Conservation (phyloP, 2,888 invertebrate species). For the Eupithecia pulchellata region DNA sequence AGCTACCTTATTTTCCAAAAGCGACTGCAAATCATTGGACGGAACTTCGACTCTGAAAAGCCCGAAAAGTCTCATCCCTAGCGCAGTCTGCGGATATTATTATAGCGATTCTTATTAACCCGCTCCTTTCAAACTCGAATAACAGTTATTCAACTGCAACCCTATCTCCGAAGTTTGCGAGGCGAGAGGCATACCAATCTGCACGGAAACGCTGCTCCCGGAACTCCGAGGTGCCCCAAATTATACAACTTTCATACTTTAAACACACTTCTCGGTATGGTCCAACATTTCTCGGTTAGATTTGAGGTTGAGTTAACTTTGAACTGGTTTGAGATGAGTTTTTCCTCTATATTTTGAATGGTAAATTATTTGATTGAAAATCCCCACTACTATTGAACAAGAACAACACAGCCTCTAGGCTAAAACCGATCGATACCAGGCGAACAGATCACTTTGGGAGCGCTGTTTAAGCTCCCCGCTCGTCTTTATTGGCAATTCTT, state of each 20-base stretch:
- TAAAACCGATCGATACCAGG: slow-evolving; percentile 69
- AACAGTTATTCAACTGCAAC: slow-evolving; percentile 44
- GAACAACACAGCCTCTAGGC: slow-evolving; percentile 49
- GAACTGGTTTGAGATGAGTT: slow-evolving; percentile 6
- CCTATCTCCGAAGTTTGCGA: slow-evolving; percentile 38
- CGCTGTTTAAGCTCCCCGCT: slow-evolving; percentile 61
- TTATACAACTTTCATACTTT: slow-evolving; percentile 18
- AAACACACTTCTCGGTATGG: not conserved
- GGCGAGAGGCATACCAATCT: slow-evolving; percentile 35
- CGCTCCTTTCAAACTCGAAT: slow-evolving; percentile 37
- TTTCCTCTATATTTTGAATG: slow-evolving; percentile 1
- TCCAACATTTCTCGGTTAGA: slow-evolving; percentile 18
- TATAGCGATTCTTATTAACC: slow-evolving; percentile 40
- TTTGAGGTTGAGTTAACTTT: slow-evolving; percentile 22
- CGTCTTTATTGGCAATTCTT: slow-evolving; percentile 80
- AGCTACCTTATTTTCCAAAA: too few relatives aligned
- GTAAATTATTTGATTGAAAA: slow-evolving; percentile 15
- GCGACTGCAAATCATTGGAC: not conserved
- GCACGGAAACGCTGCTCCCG: slow-evolving; percentile 27
- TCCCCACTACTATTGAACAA: slow-evolving; percentile 43
- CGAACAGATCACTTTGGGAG: slow-evolving; percentile 65
- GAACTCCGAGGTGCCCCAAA: slow-evolving; percentile 23
- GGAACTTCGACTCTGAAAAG: not conserved
- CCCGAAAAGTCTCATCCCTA: slow-evolving; percentile 2
- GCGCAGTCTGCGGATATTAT: slow-evolving; percentile 20